Percentiles rank a stretch among this genome's conserved stretches.
Evolutionary conservation across 1,140 invertebrate species (phyloP).

Genomic region (Cydia splendana): DNA sequence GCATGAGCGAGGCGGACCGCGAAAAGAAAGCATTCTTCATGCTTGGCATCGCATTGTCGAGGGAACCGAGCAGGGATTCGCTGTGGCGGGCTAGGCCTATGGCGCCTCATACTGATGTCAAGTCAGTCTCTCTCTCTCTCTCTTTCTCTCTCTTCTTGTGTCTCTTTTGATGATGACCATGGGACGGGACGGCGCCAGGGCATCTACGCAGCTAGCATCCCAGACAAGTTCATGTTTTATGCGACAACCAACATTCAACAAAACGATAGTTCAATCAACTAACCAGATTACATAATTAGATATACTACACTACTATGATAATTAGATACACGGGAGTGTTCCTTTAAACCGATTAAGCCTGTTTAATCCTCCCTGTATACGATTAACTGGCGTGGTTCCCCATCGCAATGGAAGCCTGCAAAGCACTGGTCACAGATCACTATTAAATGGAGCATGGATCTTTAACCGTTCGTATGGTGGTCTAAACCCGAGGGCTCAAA

Average conservation of each 20-base stretch:
- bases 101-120: slow-evolving; percentile 59
- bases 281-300: neutral
- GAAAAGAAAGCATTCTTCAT: slow-evolving; percentile 68
- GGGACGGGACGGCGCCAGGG: too few species aligned
- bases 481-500: too few species aligned
- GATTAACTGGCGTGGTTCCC: neutral
- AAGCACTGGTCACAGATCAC: neutral
- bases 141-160: too few species aligned
- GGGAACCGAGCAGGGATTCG: slow-evolving; percentile 71
- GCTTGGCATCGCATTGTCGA: slow-evolving; percentile 59
- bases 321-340: neutral
- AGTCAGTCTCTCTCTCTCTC: slow-evolving; percentile 43
- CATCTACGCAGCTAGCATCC: too few species aligned
- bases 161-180: too few species aligned
- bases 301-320: neutral
- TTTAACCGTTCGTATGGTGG: too few species aligned
- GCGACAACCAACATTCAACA: too few species aligned
- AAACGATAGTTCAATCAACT: neutral
- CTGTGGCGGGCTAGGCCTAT: slow-evolving; percentile 59
- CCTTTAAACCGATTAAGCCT: slow-evolving; percentile 5
- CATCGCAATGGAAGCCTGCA: neutral
- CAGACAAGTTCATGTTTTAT: too few species aligned
- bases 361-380: neutral
- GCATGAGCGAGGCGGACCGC: slow-evolving; percentile 65
- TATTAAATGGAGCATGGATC: too few species aligned